Percentiles rank a stretch among this genome's conserved stretches.
Evolutionary conservation across 2,888 invertebrate genomes (phyloP).

Genomic region (Melanophora roralis): DNA sequence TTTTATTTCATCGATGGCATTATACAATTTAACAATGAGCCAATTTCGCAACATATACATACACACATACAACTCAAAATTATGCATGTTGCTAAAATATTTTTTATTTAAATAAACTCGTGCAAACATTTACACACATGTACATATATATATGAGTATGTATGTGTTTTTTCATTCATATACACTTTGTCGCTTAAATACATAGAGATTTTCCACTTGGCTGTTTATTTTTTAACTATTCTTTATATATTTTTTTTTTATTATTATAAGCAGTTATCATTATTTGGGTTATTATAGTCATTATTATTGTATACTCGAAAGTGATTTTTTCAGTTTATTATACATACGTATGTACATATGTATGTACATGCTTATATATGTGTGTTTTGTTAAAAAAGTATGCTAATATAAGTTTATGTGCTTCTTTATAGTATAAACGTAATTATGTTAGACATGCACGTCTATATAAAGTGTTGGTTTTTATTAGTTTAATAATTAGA

Average conservation of each 20-base stretch:
- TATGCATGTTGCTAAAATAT: conserved; percentile 49
- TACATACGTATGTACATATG: neutral
- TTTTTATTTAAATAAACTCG: neutral
- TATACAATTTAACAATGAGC: conserved; percentile 43
- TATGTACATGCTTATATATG: conserved; percentile 4
- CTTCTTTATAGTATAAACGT: neutral
- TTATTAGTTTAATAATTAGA: conserved; percentile 31
- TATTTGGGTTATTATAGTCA: conserved; percentile 60
- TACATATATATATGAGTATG: neutral
- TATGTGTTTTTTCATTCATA: too few relatives aligned
- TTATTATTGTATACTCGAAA: conserved; percentile 57
- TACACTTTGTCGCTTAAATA: neutral
- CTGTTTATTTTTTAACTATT: conserved; percentile 11
- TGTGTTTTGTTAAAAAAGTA: too few relatives aligned
- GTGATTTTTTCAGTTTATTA: conserved; percentile 63
- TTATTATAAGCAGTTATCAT: conserved; percentile 55
- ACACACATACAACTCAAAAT: conserved; percentile 34
- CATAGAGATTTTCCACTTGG: conserved; percentile 49
- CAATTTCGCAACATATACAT: conserved; percentile 38
- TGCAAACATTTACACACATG: neutral
- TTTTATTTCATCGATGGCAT: conserved; percentile 32
- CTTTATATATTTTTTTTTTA: conserved; percentile 22
- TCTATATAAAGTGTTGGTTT: conserved; percentile 34
- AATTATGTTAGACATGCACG: neutral
- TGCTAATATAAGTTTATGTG: conserved; percentile 32